Evolutionary conservation across 1,140 invertebrate species (phyloP).

Genomic region (Panagrolaimus sp.): DNA sequence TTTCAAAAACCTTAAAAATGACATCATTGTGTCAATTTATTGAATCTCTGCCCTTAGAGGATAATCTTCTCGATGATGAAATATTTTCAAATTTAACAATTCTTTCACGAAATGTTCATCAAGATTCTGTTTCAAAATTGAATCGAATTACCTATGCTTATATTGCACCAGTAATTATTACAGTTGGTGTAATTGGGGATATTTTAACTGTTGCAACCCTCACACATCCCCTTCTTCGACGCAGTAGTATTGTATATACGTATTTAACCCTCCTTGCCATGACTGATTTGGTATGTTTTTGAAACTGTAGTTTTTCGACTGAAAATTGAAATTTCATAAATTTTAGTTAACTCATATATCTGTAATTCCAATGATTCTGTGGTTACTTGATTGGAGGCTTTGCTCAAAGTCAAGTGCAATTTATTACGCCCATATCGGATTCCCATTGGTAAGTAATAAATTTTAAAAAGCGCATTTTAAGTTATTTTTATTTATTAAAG

Average conservation of each 20-base stretch:
- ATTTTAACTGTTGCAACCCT: constrained; percentile 45
- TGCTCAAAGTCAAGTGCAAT: constrained; percentile 53
- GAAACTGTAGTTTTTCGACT: not conserved
- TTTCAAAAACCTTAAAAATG: not conserved
- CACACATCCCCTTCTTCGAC: constrained; percentile 44
- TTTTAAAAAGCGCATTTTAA: not conserved
- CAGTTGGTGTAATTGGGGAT: constrained; percentile 22
- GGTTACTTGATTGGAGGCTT: constrained; percentile 51
- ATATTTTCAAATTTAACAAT: constrained; percentile 3
- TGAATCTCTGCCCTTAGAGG: not conserved
- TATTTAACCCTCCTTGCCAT: constrained; percentile 57
- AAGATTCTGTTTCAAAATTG: constrained; percentile 17
- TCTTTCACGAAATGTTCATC: not conserved
- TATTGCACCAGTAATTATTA: constrained; percentile 56
- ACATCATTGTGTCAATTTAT: constrained; percentile 8
- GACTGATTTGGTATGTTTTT: constrained; percentile 51
- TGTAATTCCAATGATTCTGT: constrained; percentile 58
- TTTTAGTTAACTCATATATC: constrained; percentile 58
- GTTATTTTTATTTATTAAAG: too few relatives aligned
- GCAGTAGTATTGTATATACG: constrained; percentile 54
- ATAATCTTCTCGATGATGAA: not conserved
- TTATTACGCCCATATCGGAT: constrained; percentile 58
- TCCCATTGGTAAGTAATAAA: constrained; percentile 48
- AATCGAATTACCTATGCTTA: constrained; percentile 56
- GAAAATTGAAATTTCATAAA: not conserved